These are phyloP conservation scores for Eulemur rufifrons DNA, from an alignment of 2,113 vertebrate genomes.

Conservation along the genomic window DNA sequence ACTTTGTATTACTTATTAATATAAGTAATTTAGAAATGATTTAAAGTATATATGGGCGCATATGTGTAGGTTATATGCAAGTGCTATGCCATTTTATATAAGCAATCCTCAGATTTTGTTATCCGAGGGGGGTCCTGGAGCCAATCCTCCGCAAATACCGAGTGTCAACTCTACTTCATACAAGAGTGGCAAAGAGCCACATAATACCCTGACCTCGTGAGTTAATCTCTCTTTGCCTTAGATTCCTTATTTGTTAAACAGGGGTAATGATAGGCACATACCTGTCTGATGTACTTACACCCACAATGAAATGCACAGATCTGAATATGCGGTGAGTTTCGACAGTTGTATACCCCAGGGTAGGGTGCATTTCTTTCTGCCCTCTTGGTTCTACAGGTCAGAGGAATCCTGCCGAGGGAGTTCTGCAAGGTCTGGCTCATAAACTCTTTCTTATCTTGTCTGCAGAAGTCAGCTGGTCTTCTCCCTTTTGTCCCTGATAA, in stretches of 20 bases:
- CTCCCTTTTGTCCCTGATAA: neutral
- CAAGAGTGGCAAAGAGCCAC: neutral
- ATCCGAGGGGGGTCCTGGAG: neutral
- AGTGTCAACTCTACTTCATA: neutral
- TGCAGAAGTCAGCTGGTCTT: slow-evolving; percentile 32
- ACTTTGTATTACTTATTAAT: neutral
- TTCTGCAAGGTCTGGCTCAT: slow-evolving; percentile 34
- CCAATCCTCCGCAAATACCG: neutral
- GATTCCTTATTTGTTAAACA: neutral
- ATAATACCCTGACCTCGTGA: neutral
- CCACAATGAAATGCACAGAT: neutral
- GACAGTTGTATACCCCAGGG: neutral
- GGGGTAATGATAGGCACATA: neutral
- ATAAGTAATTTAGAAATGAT: neutral
- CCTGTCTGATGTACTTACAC: neutral
- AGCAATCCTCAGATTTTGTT: neutral
- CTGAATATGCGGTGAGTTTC: neutral
- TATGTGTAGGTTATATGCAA: neutral
- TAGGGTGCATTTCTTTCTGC: neutral
- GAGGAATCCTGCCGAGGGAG: slow-evolving; percentile 62
- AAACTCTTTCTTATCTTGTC: slow-evolving; percentile 40
- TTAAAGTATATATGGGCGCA: neutral
- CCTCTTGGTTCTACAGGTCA: neutral
- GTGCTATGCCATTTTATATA: neutral
- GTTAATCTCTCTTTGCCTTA: neutral